Conservation (phyloP, 2,888 invertebrate genomes). For the Lissonota sp. region DNA sequence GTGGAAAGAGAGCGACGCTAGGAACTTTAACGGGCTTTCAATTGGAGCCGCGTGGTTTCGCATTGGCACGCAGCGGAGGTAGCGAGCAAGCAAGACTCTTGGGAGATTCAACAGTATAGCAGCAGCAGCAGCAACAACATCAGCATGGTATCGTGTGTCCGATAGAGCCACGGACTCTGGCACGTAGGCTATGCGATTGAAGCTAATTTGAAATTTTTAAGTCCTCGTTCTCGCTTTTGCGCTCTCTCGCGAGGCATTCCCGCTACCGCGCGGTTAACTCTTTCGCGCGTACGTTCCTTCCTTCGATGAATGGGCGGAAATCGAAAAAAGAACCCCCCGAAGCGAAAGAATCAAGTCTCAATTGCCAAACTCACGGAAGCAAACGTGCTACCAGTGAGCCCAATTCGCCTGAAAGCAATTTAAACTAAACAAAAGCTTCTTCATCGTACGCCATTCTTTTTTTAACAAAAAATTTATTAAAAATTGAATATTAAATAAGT, state of each 20-base stretch:
- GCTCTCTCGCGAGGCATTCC: conserved; percentile 52
- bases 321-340: conserved; percentile 50
- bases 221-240: conserved; percentile 42
- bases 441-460: too few relatives aligned
- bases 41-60: conserved; percentile 61
- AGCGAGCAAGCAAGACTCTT: conserved; percentile 26
- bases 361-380: not conserved
- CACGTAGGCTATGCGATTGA: conserved; percentile 79
- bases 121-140: conserved; percentile 31
- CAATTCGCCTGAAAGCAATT: not conserved
- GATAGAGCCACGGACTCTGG: conserved; percentile 63
- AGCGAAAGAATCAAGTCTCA: not conserved
- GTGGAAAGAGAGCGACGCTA: conserved; percentile 43
- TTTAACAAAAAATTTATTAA: too few relatives aligned
- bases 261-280: conserved; percentile 54
- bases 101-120: conserved; percentile 21
- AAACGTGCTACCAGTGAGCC: not conserved
- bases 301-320: conserved; percentile 62
- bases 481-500: too few relatives aligned
- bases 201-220: conserved; percentile 82
- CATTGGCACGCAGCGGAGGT: conserved; percentile 51
- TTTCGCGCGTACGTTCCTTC: not conserved
- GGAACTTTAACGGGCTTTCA: conserved; percentile 65
- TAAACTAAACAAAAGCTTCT: not conserved
- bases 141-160: conserved; percentile 9